A percentile compares a stretch with the other conserved stretches of the same genome.
Evolutionary conservation across 2,113 vertebrate genomes (phyloP).

Genomic region (Rhinolophus ferrumequinum): DNA sequence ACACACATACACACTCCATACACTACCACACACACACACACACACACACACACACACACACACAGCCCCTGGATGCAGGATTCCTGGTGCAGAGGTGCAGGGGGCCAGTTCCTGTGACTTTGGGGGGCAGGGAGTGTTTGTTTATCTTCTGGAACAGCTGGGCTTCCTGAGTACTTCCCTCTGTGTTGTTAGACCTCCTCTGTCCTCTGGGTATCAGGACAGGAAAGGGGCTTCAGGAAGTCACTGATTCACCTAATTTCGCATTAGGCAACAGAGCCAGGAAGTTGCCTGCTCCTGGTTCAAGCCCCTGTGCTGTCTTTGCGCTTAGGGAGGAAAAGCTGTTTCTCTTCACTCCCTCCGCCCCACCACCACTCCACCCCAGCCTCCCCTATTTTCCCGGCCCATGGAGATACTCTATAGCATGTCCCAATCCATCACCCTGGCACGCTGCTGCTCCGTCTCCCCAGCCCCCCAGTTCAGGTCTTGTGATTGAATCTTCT

Average conservation of each 20-base stretch:
- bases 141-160: background rate
- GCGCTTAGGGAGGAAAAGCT: background rate
- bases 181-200: no score
- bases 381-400: background rate
- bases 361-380: rapidly evolving
- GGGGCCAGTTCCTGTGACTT: no score
- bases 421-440: background rate
- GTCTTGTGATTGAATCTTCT: slow-evolving; percentile 42
- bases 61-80: background rate
- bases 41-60: no score
- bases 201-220: background rate
- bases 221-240: background rate
- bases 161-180: background rate
- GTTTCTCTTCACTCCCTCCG: background rate
- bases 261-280: background rate
- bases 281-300: background rate
- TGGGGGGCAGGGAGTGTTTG: no score
- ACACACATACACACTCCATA: no score
- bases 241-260: background rate
- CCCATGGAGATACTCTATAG: background rate
- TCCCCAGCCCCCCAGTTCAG: background rate
- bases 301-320: background rate
- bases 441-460: background rate
- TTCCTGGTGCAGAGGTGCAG: background rate
- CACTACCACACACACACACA: no score